phyloP scores from a whole-genome alignment of 2,888 invertebrate genomes.

The Augiades crinisus region DNA sequence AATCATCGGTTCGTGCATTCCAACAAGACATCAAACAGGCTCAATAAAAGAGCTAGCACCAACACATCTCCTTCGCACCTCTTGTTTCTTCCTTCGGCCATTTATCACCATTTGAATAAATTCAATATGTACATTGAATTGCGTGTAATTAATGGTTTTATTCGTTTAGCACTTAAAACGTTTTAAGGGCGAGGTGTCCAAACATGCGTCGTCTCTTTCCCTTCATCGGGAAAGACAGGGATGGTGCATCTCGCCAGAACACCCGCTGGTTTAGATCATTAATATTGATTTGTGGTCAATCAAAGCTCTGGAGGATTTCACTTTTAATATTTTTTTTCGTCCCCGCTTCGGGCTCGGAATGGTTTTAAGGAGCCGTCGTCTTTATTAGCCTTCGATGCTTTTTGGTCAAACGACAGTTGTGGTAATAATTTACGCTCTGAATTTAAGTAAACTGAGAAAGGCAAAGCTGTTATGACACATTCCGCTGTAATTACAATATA shows the following conservation, averaged over 20 bases:
- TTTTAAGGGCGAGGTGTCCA: conserved; percentile 79
- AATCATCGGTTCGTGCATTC: conserved; percentile 53
- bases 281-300: conserved; percentile 83
- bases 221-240: conserved; percentile 41
- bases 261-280: conserved; percentile 78
- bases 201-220: conserved; percentile 59
- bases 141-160: conserved; percentile 81
- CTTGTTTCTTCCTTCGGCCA: conserved; percentile 64
- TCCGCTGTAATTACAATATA: conserved; percentile 26
- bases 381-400: conserved; percentile 43
- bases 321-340: conserved; percentile 76
- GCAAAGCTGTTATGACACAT: conserved; percentile 24
- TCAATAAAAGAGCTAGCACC: conserved; percentile 36
- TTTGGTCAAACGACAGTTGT: conserved; percentile 36
- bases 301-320: conserved; percentile 77
- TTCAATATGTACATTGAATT: conserved; percentile 82
- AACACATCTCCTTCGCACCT: conserved; percentile 60
- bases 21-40: conserved; percentile 42
- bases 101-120: conserved; percentile 82
- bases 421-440: conserved; percentile 30
- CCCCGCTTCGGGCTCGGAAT: conserved; percentile 42
- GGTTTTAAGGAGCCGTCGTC: conserved; percentile 51
- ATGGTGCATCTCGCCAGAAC: conserved; percentile 54
- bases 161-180: conserved; percentile 81
- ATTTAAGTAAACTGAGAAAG: conserved; percentile 28